Percentiles rank a stretch among this genome's conserved stretches.
Conservation (phyloP, 2,113 vertebrate species). For the Hemicordylus capensis region DNA sequence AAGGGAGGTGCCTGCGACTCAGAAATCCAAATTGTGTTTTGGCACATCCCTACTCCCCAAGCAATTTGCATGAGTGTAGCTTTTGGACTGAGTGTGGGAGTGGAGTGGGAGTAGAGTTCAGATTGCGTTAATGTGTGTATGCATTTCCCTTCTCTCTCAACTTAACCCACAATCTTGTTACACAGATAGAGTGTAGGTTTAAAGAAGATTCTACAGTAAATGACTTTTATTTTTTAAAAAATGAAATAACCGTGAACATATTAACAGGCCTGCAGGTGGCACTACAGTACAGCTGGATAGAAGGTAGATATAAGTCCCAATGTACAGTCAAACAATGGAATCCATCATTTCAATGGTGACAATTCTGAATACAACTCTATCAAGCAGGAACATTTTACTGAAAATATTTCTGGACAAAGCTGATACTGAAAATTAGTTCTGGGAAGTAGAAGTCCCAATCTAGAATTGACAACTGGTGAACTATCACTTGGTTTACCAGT, state of each 20-base stretch:
- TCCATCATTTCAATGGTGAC: slow-evolving; percentile 76
- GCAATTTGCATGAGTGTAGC: neutral
- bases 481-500: slow-evolving; percentile 71
- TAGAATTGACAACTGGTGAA: slow-evolving; percentile 70
- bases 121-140: neutral
- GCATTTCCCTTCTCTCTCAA: neutral
- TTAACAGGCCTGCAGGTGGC: slow-evolving; percentile 84
- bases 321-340: slow-evolving; percentile 76
- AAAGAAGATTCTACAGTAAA: slow-evolving; percentile 80
- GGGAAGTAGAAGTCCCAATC: slow-evolving; percentile 71
- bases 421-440: slow-evolving; percentile 75
- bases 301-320: slow-evolving; percentile 76
- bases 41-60: no score
- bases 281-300: slow-evolving; percentile 82
- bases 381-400: slow-evolving; percentile 77
- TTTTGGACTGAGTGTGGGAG: neutral
- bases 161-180: neutral
- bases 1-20: no score
- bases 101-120: neutral
- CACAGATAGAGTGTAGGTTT: slow-evolving; percentile 2
- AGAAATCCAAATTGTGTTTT: no score
- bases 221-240: slow-evolving; percentile 82
- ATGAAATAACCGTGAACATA: slow-evolving; percentile 83
- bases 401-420: slow-evolving; percentile 81
- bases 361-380: slow-evolving; percentile 78